phyloP scores from a whole-genome alignment of 2,797 vertebrate species.

The Kryptopterus vitreolus region DNA sequence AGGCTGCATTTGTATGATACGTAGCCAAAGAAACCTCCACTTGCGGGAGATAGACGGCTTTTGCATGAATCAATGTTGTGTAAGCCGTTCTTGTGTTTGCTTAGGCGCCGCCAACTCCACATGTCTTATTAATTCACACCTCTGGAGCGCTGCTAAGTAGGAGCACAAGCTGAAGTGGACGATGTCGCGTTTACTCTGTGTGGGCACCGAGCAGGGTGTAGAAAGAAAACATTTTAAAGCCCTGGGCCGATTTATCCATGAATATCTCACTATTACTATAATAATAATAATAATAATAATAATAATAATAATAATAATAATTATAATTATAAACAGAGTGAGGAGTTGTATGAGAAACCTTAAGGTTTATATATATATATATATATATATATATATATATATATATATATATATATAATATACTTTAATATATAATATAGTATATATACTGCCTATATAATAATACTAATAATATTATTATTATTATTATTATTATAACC shows the following conservation, averaged over 20 bases:
- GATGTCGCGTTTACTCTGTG: neutral
- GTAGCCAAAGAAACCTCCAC: constrained; percentile 15
- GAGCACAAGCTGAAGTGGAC: constrained; percentile 44
- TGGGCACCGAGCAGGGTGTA: neutral
- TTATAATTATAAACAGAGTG: no score
- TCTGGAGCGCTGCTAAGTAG: constrained; percentile 31
- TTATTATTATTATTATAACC: no score
- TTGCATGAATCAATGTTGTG: neutral
- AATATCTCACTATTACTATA: neutral
- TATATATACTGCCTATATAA: no score
- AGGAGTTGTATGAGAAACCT: no score
- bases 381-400: no score
- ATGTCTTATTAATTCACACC: constrained; percentile 49
- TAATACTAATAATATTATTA: no score
- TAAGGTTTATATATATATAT: no score
- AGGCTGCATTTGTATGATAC: neutral
- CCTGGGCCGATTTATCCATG: neutral
- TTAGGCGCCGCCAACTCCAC: constrained; percentile 21
- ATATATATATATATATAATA: no score
- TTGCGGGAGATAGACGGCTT: constrained; percentile 23
- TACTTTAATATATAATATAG: no score
- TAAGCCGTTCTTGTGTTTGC: constrained; percentile 11
- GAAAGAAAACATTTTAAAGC: neutral
- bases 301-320: no score
- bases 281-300: no score